Percentiles rank a stretch among this genome's conserved stretches.
These are phyloP conservation scores for Tyria jacobaeae DNA, from an alignment of 2,888 invertebrate species.

Conservation along the genomic window DNA sequence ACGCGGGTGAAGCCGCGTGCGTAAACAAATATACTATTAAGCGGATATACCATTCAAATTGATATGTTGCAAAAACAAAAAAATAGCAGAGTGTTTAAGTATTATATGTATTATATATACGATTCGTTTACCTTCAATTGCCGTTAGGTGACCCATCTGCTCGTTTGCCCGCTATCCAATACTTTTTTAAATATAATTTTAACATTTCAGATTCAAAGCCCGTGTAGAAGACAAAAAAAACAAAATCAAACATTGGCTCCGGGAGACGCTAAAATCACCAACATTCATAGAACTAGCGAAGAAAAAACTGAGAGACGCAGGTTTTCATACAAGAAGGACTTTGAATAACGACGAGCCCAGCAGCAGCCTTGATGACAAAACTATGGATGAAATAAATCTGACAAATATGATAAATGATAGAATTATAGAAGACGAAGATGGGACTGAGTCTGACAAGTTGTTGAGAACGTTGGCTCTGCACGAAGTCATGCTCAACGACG, in stretches of 20 bases:
- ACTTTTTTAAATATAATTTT: no score
- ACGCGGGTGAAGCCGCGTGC: no score
- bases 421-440: conserved; percentile 67
- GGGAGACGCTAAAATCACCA: conserved; percentile 73
- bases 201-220: conserved; percentile 69
- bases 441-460: conserved; percentile 67
- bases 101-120: no score
- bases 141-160: no score
- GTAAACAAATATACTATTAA: no score
- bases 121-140: no score
- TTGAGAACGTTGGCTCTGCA: conserved; percentile 70
- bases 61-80: no score
- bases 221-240: conserved; percentile 78
- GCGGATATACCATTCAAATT: no score
- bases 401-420: conserved; percentile 74
- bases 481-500: conserved; percentile 63
- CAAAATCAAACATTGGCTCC: conserved; percentile 77
- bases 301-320: conserved; percentile 70
- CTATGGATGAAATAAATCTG: conserved; percentile 74
- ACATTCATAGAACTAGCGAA: conserved; percentile 75
- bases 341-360: conserved; percentile 26
- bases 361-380: conserved; percentile 61
- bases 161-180: no score
- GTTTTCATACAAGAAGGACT: conserved; percentile 58
- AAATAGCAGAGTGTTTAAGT: no score